Evolutionary conservation across 2,113 vertebrate genomes (phyloP).

Genomic region (Prunella fulvescens): DNA sequence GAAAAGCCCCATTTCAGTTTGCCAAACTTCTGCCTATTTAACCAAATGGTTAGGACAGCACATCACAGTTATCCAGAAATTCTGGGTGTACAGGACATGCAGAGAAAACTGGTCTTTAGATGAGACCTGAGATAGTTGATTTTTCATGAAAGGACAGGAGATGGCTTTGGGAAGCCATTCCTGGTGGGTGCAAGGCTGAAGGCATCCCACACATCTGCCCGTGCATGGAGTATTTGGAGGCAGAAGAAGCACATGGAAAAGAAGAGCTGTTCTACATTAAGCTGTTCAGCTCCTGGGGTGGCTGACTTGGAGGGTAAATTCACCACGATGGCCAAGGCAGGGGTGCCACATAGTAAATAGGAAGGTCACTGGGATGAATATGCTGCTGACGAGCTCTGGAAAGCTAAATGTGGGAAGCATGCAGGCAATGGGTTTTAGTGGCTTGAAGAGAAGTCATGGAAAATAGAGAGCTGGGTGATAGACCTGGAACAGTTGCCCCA

Average conservation of each 20-base stretch:
- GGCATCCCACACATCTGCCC: rapidly evolving
- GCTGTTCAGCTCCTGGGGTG: background rate
- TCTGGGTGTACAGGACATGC: background rate
- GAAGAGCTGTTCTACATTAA: background rate
- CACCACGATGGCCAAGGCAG: background rate
- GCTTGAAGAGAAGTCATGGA: background rate
- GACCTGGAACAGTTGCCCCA: background rate
- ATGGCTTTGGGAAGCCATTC: background rate
- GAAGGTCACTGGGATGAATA: no score
- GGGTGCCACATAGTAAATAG: rapidly evolving
- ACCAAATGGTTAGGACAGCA: background rate
- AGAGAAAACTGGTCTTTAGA: background rate
- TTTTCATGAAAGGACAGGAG: background rate
- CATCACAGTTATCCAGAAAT: rapidly evolving
- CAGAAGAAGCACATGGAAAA: background rate
- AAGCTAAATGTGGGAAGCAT: rapidly evolving
- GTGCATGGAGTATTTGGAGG: background rate
- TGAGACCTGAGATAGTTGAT: background rate
- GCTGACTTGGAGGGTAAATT: background rate
- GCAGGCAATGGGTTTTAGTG: background rate
- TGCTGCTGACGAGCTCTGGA: background rate
- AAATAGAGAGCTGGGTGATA: background rate
- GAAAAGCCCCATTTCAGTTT: background rate
- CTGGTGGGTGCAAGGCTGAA: background rate
- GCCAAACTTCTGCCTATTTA: background rate